Evolutionary conservation across 2,888 invertebrate genomes (phyloP).

Genomic region (Seira sanloemensis): DNA sequence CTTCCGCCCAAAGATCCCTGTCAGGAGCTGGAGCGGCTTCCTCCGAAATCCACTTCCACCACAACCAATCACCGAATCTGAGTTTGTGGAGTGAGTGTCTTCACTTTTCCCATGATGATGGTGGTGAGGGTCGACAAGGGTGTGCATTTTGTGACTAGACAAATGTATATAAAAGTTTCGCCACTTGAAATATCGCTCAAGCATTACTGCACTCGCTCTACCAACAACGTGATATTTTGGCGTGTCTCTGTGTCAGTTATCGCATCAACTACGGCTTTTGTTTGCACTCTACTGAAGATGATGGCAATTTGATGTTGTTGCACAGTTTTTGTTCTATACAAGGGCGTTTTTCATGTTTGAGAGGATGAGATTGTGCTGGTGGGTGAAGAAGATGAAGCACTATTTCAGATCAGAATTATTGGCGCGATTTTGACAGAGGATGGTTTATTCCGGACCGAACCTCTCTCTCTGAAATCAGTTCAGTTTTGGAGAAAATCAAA

Average conservation of each 20-base stretch:
- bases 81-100: conserved; percentile 48
- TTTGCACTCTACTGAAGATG: too few species aligned
- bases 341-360: background rate
- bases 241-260: background rate
- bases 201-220: conserved; percentile 15
- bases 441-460: too few species aligned
- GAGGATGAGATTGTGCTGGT: background rate
- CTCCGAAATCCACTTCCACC: conserved; percentile 56
- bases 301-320: too few species aligned
- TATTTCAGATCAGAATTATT: too few species aligned
- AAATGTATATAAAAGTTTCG: conserved; percentile 35
- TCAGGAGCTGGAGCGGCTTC: conserved; percentile 70
- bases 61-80: conserved; percentile 58
- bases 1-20: conserved; percentile 69
- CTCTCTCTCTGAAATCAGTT: too few species aligned
- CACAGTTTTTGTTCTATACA: too few species aligned
- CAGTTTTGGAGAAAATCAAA: too few species aligned
- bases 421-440: too few species aligned
- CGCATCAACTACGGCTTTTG: background rate
- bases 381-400: background rate
- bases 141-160: conserved; percentile 49
- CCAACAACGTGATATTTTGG: background rate
- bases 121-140: conserved; percentile 34
- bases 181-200: conserved; percentile 41
- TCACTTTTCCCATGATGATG: conserved; percentile 24